Evolutionary conservation across 2,888 invertebrate genomes (phyloP).

Genomic region (Sminthurides aquaticus): DNA sequence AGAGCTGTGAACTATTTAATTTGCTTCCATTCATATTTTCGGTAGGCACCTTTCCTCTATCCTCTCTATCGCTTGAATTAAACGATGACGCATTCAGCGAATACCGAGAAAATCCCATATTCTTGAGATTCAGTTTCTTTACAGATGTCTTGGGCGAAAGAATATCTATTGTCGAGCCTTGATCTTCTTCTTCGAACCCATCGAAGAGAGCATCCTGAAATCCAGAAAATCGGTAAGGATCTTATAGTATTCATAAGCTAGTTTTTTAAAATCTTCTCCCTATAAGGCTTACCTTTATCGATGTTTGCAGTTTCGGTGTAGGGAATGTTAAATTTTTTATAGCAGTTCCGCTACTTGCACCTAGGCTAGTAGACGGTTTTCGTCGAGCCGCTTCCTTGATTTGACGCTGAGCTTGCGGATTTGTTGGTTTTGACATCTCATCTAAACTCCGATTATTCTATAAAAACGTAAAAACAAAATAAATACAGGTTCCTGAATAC

Average conservation of each 20-base stretch:
- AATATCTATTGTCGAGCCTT: slow-evolving; percentile 34
- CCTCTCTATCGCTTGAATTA: not conserved
- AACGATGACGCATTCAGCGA: slow-evolving; percentile 15
- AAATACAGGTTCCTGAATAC: too few relatives aligned
- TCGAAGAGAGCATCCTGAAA: slow-evolving; percentile 71
- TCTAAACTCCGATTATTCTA: slow-evolving; percentile 56
- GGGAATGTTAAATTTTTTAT: slow-evolving; percentile 35
- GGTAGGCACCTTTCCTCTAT: not conserved
- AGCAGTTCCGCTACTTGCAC: slow-evolving; percentile 19
- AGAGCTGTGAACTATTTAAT: slow-evolving; percentile 2
- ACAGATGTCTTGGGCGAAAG: slow-evolving; percentile 37
- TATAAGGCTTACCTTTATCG: slow-evolving; percentile 30
- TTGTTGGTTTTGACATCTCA: slow-evolving; percentile 63
- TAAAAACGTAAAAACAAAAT: slow-evolving; percentile 27
- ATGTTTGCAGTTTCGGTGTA: slow-evolving; percentile 24
- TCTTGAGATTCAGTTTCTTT: slow-evolving; percentile 37
- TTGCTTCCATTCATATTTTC: slow-evolving; percentile 4
- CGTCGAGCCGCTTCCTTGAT: slow-evolving; percentile 49
- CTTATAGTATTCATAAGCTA: too few relatives aligned
- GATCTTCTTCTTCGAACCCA: slow-evolving; percentile 73
- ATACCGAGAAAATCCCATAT: slow-evolving; percentile 12
- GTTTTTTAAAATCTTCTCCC: too few relatives aligned
- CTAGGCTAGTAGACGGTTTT: slow-evolving; percentile 30
- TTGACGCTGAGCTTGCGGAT: slow-evolving; percentile 63
- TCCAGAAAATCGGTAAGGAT: slow-evolving; percentile 20